Evolutionary conservation across 2,113 vertebrate genomes (phyloP).

Genomic region (Coptodon rendalli): DNA sequence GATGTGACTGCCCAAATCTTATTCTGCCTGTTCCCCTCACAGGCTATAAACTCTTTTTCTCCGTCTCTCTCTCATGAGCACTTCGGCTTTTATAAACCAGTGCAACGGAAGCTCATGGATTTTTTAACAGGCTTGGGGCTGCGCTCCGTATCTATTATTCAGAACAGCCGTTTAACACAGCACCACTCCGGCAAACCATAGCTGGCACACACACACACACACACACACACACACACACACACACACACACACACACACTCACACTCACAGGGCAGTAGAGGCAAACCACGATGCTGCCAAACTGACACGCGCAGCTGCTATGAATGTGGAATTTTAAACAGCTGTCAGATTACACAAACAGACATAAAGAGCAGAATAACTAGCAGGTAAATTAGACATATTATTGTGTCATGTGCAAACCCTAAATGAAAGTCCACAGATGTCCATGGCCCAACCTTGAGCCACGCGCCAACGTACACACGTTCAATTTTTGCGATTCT

Average conservation of each 20-base stretch:
- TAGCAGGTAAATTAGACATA: not conserved
- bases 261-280: not conserved
- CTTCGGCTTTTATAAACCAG: constrained; percentile 4
- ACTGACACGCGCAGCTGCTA: not conserved
- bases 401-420: not conserved
- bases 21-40: not conserved
- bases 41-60: not conserved
- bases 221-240: not conserved
- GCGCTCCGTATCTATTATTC: constrained; percentile 27
- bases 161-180: constrained; percentile 22
- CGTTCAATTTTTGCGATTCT: not conserved
- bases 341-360: not conserved
- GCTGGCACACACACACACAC: not conserved
- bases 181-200: not conserved
- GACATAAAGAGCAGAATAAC: not conserved
- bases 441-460: not conserved
- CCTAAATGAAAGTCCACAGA: not conserved
- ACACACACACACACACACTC: not conserved
- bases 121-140: constrained; percentile 19
- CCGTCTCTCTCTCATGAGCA: not conserved
- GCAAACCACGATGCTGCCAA: not conserved
- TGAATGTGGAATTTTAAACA: not conserved
- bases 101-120: constrained; percentile 39
- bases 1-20: not conserved
- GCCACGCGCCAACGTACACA: not conserved